Conservation (phyloP, 2,797 vertebrate species). For the Gambelia wislizenii region DNA sequence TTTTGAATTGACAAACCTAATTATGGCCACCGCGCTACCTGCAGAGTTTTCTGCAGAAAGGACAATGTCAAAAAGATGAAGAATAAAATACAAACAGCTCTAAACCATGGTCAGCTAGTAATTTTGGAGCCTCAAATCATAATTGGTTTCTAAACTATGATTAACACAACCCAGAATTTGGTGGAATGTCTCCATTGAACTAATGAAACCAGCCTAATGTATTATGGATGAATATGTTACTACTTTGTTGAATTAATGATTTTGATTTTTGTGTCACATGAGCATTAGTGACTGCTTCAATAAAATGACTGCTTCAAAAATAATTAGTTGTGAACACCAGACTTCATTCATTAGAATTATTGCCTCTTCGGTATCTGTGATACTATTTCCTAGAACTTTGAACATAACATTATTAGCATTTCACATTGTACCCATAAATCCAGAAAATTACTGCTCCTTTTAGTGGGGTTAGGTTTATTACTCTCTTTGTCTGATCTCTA, state of each 20-base stretch:
- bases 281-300: neutral
- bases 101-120: neutral
- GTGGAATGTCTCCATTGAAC: neutral
- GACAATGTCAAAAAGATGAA: neutral
- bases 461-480: neutral
- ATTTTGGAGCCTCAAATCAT: neutral
- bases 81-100: neutral
- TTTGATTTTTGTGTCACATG: neutral
- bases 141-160: neutral
- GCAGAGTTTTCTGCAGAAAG: neutral
- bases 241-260: neutral
- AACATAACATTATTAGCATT: constrained; percentile 11
- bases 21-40: neutral
- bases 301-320: constrained; percentile 3
- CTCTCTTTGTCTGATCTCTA: neutral
- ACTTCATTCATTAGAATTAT: neutral
- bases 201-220: rapidly evolving
- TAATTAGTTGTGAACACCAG: neutral
- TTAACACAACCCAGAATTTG: neutral
- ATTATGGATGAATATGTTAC: neutral
- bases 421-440: constrained; percentile 16
- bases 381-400: constrained; percentile 3
- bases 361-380: constrained; percentile 6
- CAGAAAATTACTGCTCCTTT: neutral
- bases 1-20: neutral